phyloP scores from a whole-genome alignment of 2,888 invertebrate species.

The Eupeodes latifasciatus region DNA sequence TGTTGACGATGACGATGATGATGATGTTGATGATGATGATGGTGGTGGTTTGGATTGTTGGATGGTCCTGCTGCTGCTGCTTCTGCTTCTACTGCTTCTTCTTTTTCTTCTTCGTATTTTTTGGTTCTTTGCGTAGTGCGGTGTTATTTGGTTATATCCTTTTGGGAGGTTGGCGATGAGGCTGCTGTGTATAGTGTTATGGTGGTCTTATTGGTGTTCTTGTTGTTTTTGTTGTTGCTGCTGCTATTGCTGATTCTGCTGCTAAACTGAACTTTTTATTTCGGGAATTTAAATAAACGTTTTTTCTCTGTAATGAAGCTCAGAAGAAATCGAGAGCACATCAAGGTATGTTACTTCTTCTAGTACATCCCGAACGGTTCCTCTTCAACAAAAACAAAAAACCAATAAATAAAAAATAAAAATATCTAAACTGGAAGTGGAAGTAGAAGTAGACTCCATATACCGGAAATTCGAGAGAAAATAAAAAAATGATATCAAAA shows the following conservation, averaged over 20 bases:
- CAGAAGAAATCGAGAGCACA: constrained; percentile 42
- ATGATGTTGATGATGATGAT: constrained; percentile 51
- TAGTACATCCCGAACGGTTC: constrained; percentile 12
- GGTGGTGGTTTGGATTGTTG: constrained; percentile 49
- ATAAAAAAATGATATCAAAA: constrained; percentile 36
- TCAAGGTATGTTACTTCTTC: constrained; percentile 30
- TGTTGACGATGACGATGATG: constrained; percentile 46
- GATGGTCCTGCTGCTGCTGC: constrained; percentile 57
- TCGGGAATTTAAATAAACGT: constrained; percentile 39
- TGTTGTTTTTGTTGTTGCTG: constrained; percentile 2
- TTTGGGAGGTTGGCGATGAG: constrained; percentile 32
- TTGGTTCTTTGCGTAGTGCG: constrained; percentile 73
- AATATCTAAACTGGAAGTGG: constrained; percentile 12
- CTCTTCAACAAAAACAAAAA: not conserved
- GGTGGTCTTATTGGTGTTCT: constrained; percentile 39
- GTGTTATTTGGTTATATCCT: constrained; percentile 71
- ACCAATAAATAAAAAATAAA: not conserved
- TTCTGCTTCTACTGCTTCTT: constrained; percentile 48
- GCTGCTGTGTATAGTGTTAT: constrained; percentile 36
- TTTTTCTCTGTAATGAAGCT: constrained; percentile 35
- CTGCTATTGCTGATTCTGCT: not conserved
- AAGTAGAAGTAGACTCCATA: constrained; percentile 32
- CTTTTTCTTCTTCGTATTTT: constrained; percentile 33
- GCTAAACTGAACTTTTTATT: constrained; percentile 24
- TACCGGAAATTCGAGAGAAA: constrained; percentile 35